A percentile compares a stretch with the other conserved stretches of the same genome.
Evolutionary conservation across 37 sponge, comb jelly and placozoan species (phyloP).

Genomic region (Bolinopsis microptera): DNA sequence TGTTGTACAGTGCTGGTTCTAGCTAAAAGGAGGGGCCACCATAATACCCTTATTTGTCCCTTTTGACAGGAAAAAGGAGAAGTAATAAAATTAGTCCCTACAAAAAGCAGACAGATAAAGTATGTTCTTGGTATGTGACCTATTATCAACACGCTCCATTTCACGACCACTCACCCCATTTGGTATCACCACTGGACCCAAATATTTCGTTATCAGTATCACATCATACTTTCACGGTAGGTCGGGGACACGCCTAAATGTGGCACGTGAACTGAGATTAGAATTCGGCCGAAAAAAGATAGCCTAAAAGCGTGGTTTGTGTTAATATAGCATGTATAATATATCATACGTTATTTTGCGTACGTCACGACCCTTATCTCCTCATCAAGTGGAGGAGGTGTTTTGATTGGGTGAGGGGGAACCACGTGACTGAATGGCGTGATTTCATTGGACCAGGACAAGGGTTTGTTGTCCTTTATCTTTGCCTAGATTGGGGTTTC

Average conservation of each 20-base stretch:
- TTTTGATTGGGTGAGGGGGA: not conserved
- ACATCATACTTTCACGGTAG: not conserved
- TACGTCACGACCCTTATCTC: not conserved
- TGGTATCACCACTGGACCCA: too few relatives aligned
- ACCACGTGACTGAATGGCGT: not conserved
- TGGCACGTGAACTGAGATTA: not conserved
- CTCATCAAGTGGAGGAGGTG: not conserved
- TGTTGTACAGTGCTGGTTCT: too few relatives aligned
- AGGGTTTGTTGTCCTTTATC: not conserved
- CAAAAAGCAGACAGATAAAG: too few relatives aligned
- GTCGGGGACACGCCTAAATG: not conserved
- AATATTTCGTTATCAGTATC: too few relatives aligned
- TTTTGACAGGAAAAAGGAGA: too few relatives aligned
- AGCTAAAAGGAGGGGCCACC: too few relatives aligned
- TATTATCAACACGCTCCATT: not conserved
- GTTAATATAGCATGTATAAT: not conserved
- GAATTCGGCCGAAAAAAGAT: not conserved
- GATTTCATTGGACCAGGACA: not conserved
- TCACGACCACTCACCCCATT: not conserved
- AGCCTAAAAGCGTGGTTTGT: not conserved
- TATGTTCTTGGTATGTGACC: too few relatives aligned
- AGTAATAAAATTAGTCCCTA: too few relatives aligned
- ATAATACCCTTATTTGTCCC: too few relatives aligned
- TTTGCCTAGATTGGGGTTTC: not conserved
- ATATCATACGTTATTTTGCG: not conserved